A percentile compares a stretch with the other conserved stretches of the same genome.
Evolutionary conservation across 2,797 vertebrate species (phyloP).

Genomic region (Urosaurus nigricauda): DNA sequence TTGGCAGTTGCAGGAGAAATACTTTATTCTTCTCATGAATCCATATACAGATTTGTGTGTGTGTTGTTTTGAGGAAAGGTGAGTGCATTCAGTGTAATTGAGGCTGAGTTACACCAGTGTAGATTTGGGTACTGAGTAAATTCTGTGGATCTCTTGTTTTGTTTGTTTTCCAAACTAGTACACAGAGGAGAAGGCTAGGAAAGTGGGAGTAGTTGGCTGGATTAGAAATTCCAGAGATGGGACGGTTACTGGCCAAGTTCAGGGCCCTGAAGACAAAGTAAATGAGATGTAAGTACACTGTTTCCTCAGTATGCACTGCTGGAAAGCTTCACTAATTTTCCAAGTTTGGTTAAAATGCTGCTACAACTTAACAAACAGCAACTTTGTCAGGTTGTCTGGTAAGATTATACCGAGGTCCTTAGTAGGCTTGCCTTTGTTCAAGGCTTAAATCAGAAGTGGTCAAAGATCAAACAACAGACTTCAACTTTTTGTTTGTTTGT

Average conservation of each 20-base stretch:
- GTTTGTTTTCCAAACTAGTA: conserved; percentile 81
- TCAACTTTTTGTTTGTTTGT: too few species aligned
- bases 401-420: neutral
- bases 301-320: neutral
- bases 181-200: conserved; percentile 88
- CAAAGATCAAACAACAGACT: too few species aligned
- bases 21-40: neutral
- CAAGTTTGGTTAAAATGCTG: neutral
- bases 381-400: neutral
- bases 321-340: conserved; percentile 19
- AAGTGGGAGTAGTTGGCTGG: conserved; percentile 91
- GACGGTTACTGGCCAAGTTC: conserved; percentile 90
- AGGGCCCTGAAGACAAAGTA: conserved; percentile 87
- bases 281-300: conserved; percentile 88
- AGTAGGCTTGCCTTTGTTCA: neutral
- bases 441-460: neutral
- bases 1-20: neutral
- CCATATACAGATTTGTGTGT: accelerated
- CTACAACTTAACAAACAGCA: conserved; percentile 23
- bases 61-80: neutral
- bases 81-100: neutral
- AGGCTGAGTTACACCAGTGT: neutral
- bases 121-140: conserved; percentile 53
- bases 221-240: conserved; percentile 91
- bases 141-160: conserved; percentile 32